Base-by-base conservation (phyloP, 2,113 vertebrate species). In the Trochalopteron elliotii region DNA sequence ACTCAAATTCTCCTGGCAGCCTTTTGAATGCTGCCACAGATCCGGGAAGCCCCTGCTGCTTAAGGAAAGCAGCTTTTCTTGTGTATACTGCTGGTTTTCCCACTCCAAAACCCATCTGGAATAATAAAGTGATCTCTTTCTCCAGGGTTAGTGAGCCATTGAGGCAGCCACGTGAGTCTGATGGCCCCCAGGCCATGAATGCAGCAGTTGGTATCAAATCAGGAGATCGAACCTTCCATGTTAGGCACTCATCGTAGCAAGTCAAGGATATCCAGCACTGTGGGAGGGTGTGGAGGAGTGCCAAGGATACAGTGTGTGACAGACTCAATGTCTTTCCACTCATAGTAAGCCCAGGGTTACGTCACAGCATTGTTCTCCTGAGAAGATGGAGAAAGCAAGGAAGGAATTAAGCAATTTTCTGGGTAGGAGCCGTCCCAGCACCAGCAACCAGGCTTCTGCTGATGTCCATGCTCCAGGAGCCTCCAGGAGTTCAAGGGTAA, bases 401-500 rank as follows among this genome's bases (percentile, higher is more conserved):
- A 89, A 89, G 60, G 83, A 94, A n/a, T 63, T 92, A 61, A 56
- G 2, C 7, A 59, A 37, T 53, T 89, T 93, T 70, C 31, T 93
- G 67, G 55, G 45, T 53, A 67, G 68, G 67, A 95, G 59, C 24
- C 70, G 6, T 67, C 79, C 47, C 2, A 13, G 39, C 67, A 40
- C 27, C 49, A 70, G 42, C 27, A 49, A 7, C 3, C 59, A 72
- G 56, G 57, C 93, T 60, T 98, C 98, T 81, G 98, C 98, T 18
- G 98, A 98, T 25, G 87, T 95, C 47, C 93, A 98, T 76, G 60
- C 84, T 83, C 71, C 97, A 56, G 96, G 94, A 91, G 53, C 97
- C 40, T 96, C 95, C 71, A 72, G 45, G 28, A 88, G 96, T 35
- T 95, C 94, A 2, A 78, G 85, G 94, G 99, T 99, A 96, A 98